Conservation (phyloP, 2,113 vertebrate species). For the Donacobius atricapilla region DNA sequence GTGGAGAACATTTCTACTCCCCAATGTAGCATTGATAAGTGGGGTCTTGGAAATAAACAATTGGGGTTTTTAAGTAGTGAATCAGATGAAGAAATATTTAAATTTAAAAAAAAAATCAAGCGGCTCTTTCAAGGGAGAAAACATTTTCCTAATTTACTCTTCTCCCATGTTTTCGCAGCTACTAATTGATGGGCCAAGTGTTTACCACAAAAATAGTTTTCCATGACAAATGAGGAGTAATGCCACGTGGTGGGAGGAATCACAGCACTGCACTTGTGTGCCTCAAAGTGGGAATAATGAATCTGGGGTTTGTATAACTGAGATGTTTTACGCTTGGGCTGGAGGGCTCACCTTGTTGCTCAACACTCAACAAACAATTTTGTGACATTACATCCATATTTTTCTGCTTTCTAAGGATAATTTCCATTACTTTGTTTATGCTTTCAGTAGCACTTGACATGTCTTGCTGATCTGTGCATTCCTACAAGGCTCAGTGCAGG, state of each 20-base stretch:
- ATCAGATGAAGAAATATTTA: not conserved
- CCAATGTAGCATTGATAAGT: not conserved
- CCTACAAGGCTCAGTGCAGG: not conserved
- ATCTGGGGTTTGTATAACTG: not conserved
- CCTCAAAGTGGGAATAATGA: not conserved
- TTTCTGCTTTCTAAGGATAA: slow-evolving; percentile 51
- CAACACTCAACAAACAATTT: slow-evolving; percentile 7
- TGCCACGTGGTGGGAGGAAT: not conserved
- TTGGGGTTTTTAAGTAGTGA: not conserved
- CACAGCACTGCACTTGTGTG: not conserved
- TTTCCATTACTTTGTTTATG: slow-evolving; percentile 22
- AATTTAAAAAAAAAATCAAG: accelerated
- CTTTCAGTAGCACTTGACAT: not conserved
- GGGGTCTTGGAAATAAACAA: not conserved
- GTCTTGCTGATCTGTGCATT: slow-evolving; percentile 30
- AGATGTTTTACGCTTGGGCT: not conserved
- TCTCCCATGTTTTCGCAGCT: not conserved
- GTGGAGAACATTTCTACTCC: not conserved
- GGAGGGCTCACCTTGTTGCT: not conserved
- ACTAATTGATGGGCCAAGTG: not conserved
- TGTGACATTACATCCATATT: not conserved
- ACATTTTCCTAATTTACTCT: not conserved
- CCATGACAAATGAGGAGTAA: not conserved
- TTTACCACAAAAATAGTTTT: not conserved
- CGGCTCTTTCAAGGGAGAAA: not conserved